phyloP scores from a whole-genome alignment of 2,113 vertebrate genomes.

The Halcyon malimbica region DNA sequence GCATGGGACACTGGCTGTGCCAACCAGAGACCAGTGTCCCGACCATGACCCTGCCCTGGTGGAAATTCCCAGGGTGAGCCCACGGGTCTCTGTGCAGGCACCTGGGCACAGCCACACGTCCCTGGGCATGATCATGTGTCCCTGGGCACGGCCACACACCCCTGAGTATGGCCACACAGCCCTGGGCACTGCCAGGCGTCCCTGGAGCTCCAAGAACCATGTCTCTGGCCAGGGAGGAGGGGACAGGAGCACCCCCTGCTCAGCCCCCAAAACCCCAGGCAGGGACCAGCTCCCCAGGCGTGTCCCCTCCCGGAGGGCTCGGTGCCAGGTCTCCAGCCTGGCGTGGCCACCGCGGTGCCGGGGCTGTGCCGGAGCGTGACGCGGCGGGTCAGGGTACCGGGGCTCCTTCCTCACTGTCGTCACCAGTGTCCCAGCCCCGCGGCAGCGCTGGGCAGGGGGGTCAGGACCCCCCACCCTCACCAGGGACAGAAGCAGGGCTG shows the following conservation, averaged over 20 bases:
- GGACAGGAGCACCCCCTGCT: rapidly evolving
- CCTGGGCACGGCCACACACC: not conserved
- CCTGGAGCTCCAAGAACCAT: not conserved
- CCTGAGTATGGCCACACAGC: not conserved
- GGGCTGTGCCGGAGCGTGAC: not conserved
- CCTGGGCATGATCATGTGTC: not conserved
- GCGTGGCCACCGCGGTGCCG: rapidly evolving
- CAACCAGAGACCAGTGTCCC: not conserved
- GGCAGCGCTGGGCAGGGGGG: not conserved
- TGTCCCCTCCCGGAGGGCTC: rapidly evolving
- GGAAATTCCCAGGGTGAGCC: not conserved
- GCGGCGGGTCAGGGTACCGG: not conserved
- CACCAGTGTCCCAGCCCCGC: rapidly evolving
- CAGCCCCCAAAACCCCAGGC: not conserved
- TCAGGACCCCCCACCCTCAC: not conserved
- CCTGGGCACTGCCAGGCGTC: not conserved
- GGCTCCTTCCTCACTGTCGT: not conserved
- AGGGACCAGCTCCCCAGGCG: rapidly evolving
- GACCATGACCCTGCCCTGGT: rapidly evolving
- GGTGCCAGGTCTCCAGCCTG: not conserved
- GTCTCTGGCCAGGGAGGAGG: rapidly evolving
- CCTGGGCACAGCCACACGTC: not conserved
- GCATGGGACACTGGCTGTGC: rapidly evolving
- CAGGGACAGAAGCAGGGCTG: not conserved
- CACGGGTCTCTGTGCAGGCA: not conserved